These are phyloP conservation scores for Pituophis catenifer DNA, from an alignment of 2,113 vertebrate genomes.

Conservation along the genomic window DNA sequence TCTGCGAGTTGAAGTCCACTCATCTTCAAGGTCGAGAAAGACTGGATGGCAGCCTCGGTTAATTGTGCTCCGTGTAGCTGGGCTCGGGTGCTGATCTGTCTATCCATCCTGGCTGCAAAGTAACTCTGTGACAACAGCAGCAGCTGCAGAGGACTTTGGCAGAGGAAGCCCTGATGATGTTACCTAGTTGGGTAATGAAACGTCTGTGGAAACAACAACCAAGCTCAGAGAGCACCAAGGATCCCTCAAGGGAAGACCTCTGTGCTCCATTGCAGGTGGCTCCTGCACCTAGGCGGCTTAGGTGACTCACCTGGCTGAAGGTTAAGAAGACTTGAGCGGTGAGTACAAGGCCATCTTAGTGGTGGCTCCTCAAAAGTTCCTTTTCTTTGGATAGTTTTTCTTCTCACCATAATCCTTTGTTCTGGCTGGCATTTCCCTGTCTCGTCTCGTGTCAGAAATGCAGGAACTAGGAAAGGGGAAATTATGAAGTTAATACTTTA, in stretches of 20 bases:
- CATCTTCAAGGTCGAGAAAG: background rate
- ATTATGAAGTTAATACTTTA: too few relatives aligned
- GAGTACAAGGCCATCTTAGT: background rate
- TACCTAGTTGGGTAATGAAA: too few relatives aligned
- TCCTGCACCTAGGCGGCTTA: background rate
- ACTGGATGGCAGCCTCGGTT: background rate
- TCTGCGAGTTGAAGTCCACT: too few relatives aligned
- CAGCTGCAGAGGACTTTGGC: background rate
- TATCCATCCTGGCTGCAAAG: background rate
- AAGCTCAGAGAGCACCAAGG: too few relatives aligned
- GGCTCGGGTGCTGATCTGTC: background rate
- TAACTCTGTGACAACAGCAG: background rate
- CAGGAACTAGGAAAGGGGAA: too few relatives aligned
- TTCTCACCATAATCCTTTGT: background rate
- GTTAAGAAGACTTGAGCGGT: background rate
- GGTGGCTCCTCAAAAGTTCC: background rate
- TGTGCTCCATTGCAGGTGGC: background rate
- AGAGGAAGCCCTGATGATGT: background rate
- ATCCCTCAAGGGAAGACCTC: background rate
- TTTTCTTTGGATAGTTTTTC: background rate
- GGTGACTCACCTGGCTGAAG: background rate
- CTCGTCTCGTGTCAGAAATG: too few relatives aligned
- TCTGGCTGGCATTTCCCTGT: background rate
- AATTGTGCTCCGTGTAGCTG: background rate
- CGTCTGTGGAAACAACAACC: too few relatives aligned